Percentiles rank a stretch among this genome's conserved stretches.
Evolutionary conservation across 1,140 invertebrate genomes (phyloP).

Genomic region (Bombus fervidus): DNA sequence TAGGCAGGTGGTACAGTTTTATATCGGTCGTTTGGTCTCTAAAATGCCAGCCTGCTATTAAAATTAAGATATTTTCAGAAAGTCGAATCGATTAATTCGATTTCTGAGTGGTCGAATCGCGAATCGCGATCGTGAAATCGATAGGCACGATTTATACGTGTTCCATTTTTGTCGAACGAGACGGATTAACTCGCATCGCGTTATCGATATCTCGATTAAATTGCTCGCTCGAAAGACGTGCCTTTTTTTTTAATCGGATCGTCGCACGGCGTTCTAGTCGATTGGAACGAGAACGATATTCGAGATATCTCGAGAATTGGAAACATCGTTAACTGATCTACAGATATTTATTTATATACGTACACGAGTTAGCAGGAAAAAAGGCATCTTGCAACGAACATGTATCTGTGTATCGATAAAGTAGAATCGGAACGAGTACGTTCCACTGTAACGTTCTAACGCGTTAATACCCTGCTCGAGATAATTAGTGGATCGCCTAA

Average conservation of each 20-base stretch:
- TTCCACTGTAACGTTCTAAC: background rate
- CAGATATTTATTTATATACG: background rate
- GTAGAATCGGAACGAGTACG: background rate
- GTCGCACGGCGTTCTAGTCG: background rate
- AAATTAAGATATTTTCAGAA: too few species aligned
- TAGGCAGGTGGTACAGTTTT: accelerated
- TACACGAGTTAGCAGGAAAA: background rate
- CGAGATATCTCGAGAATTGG: background rate
- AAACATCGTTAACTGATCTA: background rate
- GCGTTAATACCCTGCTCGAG: background rate
- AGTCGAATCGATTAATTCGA: background rate
- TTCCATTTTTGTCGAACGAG: background rate
- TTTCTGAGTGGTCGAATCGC: background rate
- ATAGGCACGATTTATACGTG: background rate
- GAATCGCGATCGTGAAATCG: background rate
- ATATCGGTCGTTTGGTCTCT: too few species aligned
- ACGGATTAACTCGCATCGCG: background rate
- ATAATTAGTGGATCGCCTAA: constrained; percentile 27
- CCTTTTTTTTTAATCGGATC: constrained; percentile 34
- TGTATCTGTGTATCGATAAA: background rate
- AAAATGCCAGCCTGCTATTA: too few species aligned
- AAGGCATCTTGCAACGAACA: background rate
- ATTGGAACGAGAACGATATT: background rate
- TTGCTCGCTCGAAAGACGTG: background rate
- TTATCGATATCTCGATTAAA: constrained; percentile 27